Evolutionary conservation across 1,140 invertebrate genomes (phyloP).

Genomic region (Trichoplusia ni): DNA sequence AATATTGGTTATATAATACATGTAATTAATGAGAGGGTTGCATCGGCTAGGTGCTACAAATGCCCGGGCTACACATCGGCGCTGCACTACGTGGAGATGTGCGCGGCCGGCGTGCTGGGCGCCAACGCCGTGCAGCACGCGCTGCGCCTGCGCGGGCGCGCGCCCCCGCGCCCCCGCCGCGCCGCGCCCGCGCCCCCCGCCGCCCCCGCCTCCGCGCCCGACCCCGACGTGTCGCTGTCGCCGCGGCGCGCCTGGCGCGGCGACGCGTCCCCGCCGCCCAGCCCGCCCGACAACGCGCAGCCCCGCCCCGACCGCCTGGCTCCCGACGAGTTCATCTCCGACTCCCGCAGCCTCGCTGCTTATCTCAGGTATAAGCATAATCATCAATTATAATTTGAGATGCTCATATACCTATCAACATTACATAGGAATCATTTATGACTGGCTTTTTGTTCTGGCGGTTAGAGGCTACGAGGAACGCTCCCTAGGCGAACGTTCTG

Average conservation of each 20-base stretch:
- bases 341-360: conserved; percentile 39
- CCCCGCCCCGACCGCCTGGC: conserved; percentile 10
- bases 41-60: conserved; percentile 51
- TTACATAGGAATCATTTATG: too few relatives aligned
- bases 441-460: too few relatives aligned
- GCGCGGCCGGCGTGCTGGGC: conserved; percentile 43
- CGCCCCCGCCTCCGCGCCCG: conserved; percentile 40
- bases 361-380: conserved; percentile 41
- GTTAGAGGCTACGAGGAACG: conserved; percentile 17
- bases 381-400: too few relatives aligned
- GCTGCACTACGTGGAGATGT: conserved; percentile 56
- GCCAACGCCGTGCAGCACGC: conserved; percentile 56
- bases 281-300: conserved; percentile 20
- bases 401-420: too few relatives aligned
- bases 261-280: conserved; percentile 20
- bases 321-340: conserved; percentile 49
- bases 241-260: conserved; percentile 42
- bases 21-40: too few relatives aligned
- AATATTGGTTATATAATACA: too few relatives aligned
- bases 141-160: conserved; percentile 35
- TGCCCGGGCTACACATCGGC: conserved; percentile 54
- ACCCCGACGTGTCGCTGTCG: conserved; percentile 33
- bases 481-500: background rate
- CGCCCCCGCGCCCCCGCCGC: conserved; percentile 39
- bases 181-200: conserved; percentile 33